Evolutionary conservation across 2,888 invertebrate genomes (phyloP).

Genomic region (Drosophila meridiana): DNA sequence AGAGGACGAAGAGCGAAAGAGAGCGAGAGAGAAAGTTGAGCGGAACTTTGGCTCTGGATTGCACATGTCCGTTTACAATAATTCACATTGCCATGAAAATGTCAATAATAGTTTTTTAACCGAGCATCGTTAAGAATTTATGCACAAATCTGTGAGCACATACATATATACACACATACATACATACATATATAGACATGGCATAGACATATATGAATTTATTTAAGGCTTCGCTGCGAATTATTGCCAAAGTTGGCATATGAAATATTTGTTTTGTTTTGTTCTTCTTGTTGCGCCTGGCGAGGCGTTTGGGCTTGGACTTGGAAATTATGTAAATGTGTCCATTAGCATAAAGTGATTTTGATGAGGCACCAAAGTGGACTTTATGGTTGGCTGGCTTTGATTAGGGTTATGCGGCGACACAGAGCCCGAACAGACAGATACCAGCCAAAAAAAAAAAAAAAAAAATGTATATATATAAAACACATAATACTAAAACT

Average conservation of each 20-base stretch:
- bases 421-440: slow-evolving; percentile 13
- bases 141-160: slow-evolving; percentile 17
- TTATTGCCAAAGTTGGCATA: slow-evolving; percentile 59
- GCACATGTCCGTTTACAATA: slow-evolving; percentile 76
- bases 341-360: slow-evolving; percentile 79
- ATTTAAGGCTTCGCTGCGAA: slow-evolving; percentile 53
- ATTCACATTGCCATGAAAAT: slow-evolving; percentile 68
- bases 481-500: slow-evolving; percentile 11
- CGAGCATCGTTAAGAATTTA: slow-evolving; percentile 46
- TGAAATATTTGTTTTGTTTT: slow-evolving; percentile 49
- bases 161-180: slow-evolving; percentile 5
- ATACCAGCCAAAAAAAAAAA: neutral
- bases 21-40: neutral
- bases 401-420: slow-evolving; percentile 73
- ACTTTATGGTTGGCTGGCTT: slow-evolving; percentile 75
- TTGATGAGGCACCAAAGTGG: slow-evolving; percentile 78
- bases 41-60: slow-evolving; percentile 27
- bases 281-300: slow-evolving; percentile 13
- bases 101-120: slow-evolving; percentile 77
- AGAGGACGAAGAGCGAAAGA: neutral
- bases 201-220: slow-evolving; percentile 40
- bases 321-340: slow-evolving; percentile 74
- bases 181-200: slow-evolving; percentile 4
- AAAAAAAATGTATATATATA: too few species aligned
- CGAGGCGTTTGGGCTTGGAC: slow-evolving; percentile 20